phyloP scores from a whole-genome alignment of 2,797 vertebrate species.

The Girardinus metallicus region DNA sequence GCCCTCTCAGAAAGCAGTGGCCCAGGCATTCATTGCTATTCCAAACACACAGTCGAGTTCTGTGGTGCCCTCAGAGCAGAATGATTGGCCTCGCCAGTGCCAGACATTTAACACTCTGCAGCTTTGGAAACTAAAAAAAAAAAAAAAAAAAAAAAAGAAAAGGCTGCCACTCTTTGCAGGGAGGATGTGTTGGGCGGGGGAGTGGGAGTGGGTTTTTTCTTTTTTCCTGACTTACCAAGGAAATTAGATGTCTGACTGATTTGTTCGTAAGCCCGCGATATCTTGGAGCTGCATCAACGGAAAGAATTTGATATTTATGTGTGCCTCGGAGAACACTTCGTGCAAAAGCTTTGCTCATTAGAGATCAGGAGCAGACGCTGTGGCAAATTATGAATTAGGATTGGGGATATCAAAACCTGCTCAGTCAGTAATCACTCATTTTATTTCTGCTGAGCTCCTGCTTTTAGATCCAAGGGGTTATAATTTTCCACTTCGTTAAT shows the following conservation, averaged over 20 bases:
- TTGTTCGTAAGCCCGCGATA: conserved; percentile 19
- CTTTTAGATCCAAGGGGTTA: conserved; percentile 9
- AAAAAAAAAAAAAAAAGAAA: background rate
- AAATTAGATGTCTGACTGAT: conserved; percentile 59
- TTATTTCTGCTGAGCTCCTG: conserved; percentile 18
- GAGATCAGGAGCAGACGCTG: background rate
- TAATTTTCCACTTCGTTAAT: conserved; percentile 4
- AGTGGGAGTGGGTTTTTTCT: background rate
- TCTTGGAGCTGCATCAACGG: conserved; percentile 14
- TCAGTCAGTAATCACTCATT: conserved; percentile 22
- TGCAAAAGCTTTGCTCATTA: conserved; percentile 4
- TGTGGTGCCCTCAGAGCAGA: conserved; percentile 38
- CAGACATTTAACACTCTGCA: conserved; percentile 52
- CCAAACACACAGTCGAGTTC: conserved; percentile 42
- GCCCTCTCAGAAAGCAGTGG: conserved; percentile 32
- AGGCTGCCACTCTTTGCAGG: conserved; percentile 16
- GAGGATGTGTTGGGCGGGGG: background rate
- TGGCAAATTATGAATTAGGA: conserved; percentile 14
- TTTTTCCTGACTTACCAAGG: conserved; percentile 43
- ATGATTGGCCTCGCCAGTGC: conserved; percentile 52
- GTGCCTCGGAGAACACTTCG: background rate
- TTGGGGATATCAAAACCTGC: conserved; percentile 19
- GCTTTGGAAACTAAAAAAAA: conserved; percentile 11
- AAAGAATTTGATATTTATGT: background rate
- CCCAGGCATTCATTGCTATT: conserved; percentile 51